Conservation (phyloP, 2,888 invertebrate genomes). For the Oxyteleia sp. region DNA sequence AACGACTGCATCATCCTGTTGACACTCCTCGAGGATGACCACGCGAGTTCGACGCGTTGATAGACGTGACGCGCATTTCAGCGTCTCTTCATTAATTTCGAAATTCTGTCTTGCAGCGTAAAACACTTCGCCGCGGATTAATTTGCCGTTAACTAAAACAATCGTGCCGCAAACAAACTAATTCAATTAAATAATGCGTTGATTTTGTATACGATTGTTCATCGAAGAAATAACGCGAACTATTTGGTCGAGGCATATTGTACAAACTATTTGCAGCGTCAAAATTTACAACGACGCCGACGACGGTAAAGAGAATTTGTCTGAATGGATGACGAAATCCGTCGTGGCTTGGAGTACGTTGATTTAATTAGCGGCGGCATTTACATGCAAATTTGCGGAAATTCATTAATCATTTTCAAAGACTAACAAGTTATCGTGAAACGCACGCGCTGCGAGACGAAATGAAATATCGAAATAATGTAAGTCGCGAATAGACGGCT, state of each 20-base stretch:
- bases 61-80: conserved; percentile 58
- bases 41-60: conserved; percentile 48
- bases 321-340: conserved; percentile 40
- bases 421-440: conserved; percentile 18
- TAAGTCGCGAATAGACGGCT: conserved; percentile 13
- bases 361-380: conserved; percentile 54
- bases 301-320: conserved; percentile 24
- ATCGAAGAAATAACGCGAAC: conserved; percentile 25
- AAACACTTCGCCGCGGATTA: conserved; percentile 9
- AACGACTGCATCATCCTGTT: conserved; percentile 79
- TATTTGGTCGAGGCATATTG: conserved; percentile 16
- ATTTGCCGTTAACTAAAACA: conserved; percentile 12
- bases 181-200: conserved; percentile 28
- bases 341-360: conserved; percentile 21
- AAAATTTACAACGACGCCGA: conserved; percentile 34
- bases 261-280: conserved; percentile 23
- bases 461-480: conserved; percentile 47
- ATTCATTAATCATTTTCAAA: conserved; percentile 61
- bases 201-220: conserved; percentile 7
- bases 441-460: background rate
- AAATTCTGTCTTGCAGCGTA: conserved; percentile 24
- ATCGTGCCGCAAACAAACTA: conserved; percentile 2
- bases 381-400: conserved; percentile 50
- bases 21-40: conserved; percentile 73
- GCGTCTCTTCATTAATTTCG: conserved; percentile 21